Conservation (phyloP, 1,140 invertebrate species). For the Andrena cerasifolii region DNA sequence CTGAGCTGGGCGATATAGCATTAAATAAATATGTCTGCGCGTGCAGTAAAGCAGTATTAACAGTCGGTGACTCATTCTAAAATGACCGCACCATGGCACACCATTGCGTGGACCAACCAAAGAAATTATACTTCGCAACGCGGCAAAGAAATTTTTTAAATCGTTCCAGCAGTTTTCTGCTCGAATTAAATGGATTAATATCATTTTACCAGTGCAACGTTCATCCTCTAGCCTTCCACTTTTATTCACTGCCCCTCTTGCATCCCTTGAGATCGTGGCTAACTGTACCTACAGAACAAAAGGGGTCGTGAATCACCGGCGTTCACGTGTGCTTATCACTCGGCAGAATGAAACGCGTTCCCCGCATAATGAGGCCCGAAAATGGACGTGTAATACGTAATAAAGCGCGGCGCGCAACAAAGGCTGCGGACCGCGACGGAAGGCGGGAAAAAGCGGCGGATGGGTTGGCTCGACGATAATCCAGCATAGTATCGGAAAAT, state of each 20-base stretch:
- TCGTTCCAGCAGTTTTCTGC: too few species aligned
- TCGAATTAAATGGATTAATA: too few species aligned
- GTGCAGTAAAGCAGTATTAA: too few species aligned
- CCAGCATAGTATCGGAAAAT: conserved; percentile 64
- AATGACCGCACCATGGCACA: too few species aligned
- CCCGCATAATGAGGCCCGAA: not conserved
- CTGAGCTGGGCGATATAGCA: too few species aligned
- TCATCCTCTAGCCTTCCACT: not conserved
- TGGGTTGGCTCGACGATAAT: conserved; percentile 47
- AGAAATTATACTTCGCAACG: too few species aligned
- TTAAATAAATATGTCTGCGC: too few species aligned
- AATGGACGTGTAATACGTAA: conserved; percentile 10
- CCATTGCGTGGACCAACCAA: too few species aligned
- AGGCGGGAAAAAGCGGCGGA: not conserved
- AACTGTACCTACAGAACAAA: conserved; percentile 2
- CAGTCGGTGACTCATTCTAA: too few species aligned
- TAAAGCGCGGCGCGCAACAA: conserved; percentile 1
- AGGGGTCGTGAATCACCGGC: not conserved
- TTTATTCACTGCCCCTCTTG: not conserved
- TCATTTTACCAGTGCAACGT: too few species aligned
- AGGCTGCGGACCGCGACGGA: not conserved
- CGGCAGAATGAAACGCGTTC: not conserved
- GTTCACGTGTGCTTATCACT: not conserved
- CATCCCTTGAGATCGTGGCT: not conserved
- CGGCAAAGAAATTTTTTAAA: too few species aligned